Conservation (phyloP, 1,140 invertebrate species). For the Idris sp. region DNA sequence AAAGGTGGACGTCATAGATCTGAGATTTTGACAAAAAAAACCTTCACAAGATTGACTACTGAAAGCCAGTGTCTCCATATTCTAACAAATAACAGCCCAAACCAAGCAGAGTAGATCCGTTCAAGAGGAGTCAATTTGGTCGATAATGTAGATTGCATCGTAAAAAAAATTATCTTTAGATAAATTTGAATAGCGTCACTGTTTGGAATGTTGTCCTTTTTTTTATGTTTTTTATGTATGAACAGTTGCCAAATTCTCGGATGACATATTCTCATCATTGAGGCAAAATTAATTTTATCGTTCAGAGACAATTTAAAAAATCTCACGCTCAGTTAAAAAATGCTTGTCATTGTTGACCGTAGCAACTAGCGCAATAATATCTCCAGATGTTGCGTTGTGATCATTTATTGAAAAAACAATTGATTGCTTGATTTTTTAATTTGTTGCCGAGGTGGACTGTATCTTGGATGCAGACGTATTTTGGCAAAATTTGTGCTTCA, state of each 20-base stretch:
- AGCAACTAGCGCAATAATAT: conserved; percentile 19
- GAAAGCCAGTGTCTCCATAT: conserved; percentile 30
- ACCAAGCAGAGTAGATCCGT: conserved; percentile 37
- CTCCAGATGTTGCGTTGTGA: conserved; percentile 20
- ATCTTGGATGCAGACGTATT: conserved; percentile 40
- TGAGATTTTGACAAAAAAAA: neutral
- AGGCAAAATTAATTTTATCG: conserved; percentile 53
- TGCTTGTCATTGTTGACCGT: conserved; percentile 41
- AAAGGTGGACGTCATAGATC: neutral
- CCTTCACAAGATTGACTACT: conserved; percentile 1
- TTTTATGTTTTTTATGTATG: too few relatives aligned
- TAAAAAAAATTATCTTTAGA: conserved; percentile 23
- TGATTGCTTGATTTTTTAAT: conserved; percentile 39
- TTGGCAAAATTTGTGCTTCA: conserved; percentile 26
- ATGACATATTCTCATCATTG: conserved; percentile 26
- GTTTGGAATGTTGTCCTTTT: conserved; percentile 18
- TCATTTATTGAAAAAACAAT: conserved; percentile 38
- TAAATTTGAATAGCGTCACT: conserved; percentile 30
- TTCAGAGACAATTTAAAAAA: conserved; percentile 23
- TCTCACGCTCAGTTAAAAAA: conserved; percentile 34
- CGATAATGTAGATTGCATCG: conserved; percentile 8
- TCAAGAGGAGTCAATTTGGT: conserved; percentile 14
- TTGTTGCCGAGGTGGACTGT: conserved; percentile 30
- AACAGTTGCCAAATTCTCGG: conserved; percentile 35
- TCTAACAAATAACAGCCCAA: neutral